phyloP scores from a whole-genome alignment of 1,140 invertebrate species.

The Branchinecta lynchi region DNA sequence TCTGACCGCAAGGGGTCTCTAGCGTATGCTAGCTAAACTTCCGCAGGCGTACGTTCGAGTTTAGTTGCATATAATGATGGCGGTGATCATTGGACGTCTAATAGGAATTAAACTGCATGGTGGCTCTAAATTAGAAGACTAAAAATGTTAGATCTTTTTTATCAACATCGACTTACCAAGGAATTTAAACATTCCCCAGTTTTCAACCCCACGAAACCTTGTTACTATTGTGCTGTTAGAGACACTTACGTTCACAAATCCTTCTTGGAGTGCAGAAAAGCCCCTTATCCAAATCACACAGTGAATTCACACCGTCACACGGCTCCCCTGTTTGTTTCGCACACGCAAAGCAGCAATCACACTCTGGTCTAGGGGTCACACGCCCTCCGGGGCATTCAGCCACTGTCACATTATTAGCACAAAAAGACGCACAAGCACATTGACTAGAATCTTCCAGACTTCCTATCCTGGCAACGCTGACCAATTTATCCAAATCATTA shows the following conservation, averaged over 20 bases:
- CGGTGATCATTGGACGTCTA: too few species aligned
- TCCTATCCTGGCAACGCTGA: slow-evolving; percentile 1
- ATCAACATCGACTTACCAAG: too few species aligned
- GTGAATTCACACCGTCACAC: not conserved
- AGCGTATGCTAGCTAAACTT: too few species aligned
- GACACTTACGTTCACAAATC: not conserved
- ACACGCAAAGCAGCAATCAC: not conserved
- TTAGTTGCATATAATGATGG: too few species aligned
- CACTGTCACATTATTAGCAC: not conserved
- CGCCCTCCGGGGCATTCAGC: not conserved
- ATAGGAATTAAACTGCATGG: too few species aligned
- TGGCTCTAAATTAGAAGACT: too few species aligned
- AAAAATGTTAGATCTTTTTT: too few species aligned
- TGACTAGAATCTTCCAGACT: not conserved
- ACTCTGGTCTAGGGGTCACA: not conserved
- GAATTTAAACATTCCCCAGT: too few species aligned
- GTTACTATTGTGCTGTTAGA: too few species aligned
- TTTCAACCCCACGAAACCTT: too few species aligned
- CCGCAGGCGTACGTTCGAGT: too few species aligned
- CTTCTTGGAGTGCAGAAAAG: not conserved
- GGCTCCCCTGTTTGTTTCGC: not conserved
- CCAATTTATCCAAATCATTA: not conserved
- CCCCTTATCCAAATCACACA: not conserved
- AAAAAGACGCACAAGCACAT: not conserved
- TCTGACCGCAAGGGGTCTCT: too few species aligned